Percentiles rank a stretch among this genome's conserved stretches.
These are phyloP conservation scores for Diadophis punctatus DNA, from an alignment of 2,113 vertebrate genomes.

Conservation along the genomic window DNA sequence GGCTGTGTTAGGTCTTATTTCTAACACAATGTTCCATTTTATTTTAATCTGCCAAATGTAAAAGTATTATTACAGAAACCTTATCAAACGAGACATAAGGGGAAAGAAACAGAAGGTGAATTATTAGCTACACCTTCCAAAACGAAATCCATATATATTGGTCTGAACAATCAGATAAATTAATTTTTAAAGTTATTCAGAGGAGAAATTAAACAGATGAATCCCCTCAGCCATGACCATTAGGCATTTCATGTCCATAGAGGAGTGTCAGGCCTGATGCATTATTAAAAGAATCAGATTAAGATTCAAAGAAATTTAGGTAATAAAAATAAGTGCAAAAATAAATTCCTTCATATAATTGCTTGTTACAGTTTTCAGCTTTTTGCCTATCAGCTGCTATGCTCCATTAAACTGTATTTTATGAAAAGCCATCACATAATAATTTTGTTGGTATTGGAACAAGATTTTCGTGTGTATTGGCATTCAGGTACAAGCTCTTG, in stretches of 20 bases:
- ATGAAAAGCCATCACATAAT: constrained; percentile 61
- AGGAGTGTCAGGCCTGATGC: constrained; percentile 57
- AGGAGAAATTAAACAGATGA: constrained; percentile 69
- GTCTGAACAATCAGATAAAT: constrained; percentile 63
- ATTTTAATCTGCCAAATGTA: constrained; percentile 50
- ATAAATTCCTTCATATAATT: constrained; percentile 63
- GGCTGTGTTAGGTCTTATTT: constrained; percentile 29
- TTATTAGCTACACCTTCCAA: constrained; percentile 52
- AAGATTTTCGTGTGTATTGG: constrained; percentile 58
- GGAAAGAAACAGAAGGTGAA: constrained; percentile 44
- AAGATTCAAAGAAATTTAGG: constrained; percentile 63
- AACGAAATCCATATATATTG: constrained; percentile 59
- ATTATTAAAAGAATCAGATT: constrained; percentile 69
- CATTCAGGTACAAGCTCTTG: constrained; percentile 55
- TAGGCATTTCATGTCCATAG: constrained; percentile 57
- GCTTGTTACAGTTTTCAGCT: constrained; percentile 63
- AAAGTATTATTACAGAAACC: constrained; percentile 44
- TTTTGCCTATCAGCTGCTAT: constrained; percentile 61
- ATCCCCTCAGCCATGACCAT: constrained; percentile 59
- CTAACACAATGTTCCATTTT: constrained; percentile 37
- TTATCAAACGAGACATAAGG: constrained; percentile 31
- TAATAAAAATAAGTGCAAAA: constrained; percentile 63
- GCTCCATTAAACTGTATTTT: constrained; percentile 69
- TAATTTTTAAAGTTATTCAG: constrained; percentile 63
- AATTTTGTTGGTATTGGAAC: constrained; percentile 59